A percentile compares a stretch with the other conserved stretches of the same genome.
phyloP scores from a whole-genome alignment of 2,797 vertebrate species.

The Apodemus agrarius region DNA sequence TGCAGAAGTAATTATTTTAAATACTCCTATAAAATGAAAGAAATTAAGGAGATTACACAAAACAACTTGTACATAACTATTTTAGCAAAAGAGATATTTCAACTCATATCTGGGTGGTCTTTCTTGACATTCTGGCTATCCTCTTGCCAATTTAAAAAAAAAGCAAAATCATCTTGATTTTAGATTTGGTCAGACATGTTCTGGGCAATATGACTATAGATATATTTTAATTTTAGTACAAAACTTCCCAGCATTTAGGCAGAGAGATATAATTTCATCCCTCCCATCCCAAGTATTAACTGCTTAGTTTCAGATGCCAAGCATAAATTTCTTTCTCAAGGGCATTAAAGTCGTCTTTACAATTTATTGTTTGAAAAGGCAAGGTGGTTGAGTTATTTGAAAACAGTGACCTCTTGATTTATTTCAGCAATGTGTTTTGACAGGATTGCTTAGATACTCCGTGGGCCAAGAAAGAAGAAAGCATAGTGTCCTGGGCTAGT shows the following conservation, averaged over 20 bases:
- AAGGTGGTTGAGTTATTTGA: neutral
- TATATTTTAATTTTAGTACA: slow-evolving; percentile 3
- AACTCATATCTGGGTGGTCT: neutral
- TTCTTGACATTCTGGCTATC: slow-evolving; percentile 11
- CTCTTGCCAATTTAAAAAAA: neutral
- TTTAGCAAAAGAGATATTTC: slow-evolving; percentile 22
- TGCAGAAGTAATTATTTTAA: slow-evolving; percentile 2
- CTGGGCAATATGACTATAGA: neutral
- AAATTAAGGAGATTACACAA: neutral
- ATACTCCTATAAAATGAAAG: slow-evolving; percentile 22
- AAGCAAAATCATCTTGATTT: slow-evolving; percentile 9
- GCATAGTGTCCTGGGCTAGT: neutral
- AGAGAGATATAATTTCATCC: neutral
- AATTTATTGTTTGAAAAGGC: slow-evolving; percentile 53
- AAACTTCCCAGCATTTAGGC: neutral
- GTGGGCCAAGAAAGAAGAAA: neutral
- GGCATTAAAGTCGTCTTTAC: neutral
- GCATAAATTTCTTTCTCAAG: slow-evolving; percentile 16
- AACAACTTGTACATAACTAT: neutral
- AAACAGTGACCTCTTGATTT: slow-evolving; percentile 11
- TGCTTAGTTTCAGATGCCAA: slow-evolving; percentile 34
- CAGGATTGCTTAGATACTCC: neutral
- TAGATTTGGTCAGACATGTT: neutral
- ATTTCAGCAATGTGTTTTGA: slow-evolving; percentile 50
- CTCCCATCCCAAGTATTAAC: neutral